A percentile compares a stretch with the other conserved stretches of the same genome.
phyloP scores from a whole-genome alignment of 2,797 vertebrate species.

The Sciurus carolinensis region DNA sequence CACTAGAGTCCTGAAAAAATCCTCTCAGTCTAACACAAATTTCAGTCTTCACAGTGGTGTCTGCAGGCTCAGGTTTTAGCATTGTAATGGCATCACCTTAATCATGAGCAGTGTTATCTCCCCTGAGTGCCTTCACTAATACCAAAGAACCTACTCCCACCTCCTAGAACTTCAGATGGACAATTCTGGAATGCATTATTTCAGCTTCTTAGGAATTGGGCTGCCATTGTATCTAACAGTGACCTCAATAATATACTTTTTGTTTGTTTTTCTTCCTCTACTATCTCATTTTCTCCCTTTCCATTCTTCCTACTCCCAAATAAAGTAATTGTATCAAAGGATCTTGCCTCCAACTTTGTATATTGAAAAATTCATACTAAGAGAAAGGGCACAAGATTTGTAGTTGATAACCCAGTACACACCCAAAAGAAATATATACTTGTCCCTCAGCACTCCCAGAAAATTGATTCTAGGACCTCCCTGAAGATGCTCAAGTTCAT shows the following conservation, averaged over 20 bases:
- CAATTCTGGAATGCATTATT: not conserved
- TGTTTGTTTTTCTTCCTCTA: not conserved
- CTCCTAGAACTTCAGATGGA: not conserved
- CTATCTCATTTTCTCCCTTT: not conserved
- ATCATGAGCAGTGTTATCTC: not conserved
- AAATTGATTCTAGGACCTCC: too few species aligned
- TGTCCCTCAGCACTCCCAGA: not conserved
- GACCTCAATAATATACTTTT: not conserved
- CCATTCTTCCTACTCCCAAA: not conserved
- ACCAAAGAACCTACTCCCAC: not conserved
- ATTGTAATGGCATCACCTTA: not conserved
- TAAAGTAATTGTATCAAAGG: not conserved
- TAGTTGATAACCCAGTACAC: not conserved
- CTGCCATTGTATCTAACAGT: not conserved
- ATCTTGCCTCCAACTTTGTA: not conserved
- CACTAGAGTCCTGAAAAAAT: not conserved
- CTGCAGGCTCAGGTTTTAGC: not conserved
- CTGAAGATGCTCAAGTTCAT: too few species aligned
- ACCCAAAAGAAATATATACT: not conserved
- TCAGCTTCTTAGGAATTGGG: not conserved
- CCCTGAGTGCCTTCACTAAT: not conserved
- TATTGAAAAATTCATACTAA: not conserved
- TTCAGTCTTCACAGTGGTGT: not conserved
- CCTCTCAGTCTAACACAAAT: not conserved
- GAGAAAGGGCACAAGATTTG: not conserved